phyloP scores from a whole-genome alignment of 2,113 vertebrate species.

The Proterorhinus semilunaris region DNA sequence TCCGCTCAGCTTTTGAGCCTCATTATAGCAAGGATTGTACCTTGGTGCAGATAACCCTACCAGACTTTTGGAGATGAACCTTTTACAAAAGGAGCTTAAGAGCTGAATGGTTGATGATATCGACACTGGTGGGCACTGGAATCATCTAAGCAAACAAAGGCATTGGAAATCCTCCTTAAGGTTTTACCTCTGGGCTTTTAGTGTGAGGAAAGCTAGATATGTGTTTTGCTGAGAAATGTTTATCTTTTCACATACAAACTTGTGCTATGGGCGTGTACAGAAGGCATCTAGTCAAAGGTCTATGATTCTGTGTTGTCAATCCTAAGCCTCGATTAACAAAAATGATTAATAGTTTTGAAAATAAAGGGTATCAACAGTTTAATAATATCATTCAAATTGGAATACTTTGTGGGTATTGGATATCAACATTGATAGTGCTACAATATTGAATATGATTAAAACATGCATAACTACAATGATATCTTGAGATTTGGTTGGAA shows the following conservation, averaged over 20 bases:
- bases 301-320: not conserved
- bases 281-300: not conserved
- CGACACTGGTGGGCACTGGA: constrained; percentile 21
- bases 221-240: not conserved
- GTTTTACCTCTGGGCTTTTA: not conserved
- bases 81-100: constrained; percentile 37
- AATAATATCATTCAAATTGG: too few relatives aligned
- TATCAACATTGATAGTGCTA: too few relatives aligned
- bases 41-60: constrained; percentile 63
- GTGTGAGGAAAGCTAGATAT: not conserved
- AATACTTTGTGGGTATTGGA: too few relatives aligned
- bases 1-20: constrained; percentile 47
- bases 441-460: too few relatives aligned
- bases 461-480: too few relatives aligned
- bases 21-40: constrained; percentile 57
- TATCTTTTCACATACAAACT: not conserved
- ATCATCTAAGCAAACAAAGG: constrained; percentile 22
- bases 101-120: constrained; percentile 39
- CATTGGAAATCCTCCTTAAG: constrained; percentile 8
- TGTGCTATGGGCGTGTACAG: not conserved
- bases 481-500: too few relatives aligned
- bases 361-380: too few relatives aligned
- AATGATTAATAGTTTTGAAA: too few relatives aligned
- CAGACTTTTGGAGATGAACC: constrained; percentile 55
- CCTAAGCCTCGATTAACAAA: too few relatives aligned